These are phyloP conservation scores for Linnaemya vulpina DNA, from an alignment of 2,888 invertebrate species.

Conservation along the genomic window DNA sequence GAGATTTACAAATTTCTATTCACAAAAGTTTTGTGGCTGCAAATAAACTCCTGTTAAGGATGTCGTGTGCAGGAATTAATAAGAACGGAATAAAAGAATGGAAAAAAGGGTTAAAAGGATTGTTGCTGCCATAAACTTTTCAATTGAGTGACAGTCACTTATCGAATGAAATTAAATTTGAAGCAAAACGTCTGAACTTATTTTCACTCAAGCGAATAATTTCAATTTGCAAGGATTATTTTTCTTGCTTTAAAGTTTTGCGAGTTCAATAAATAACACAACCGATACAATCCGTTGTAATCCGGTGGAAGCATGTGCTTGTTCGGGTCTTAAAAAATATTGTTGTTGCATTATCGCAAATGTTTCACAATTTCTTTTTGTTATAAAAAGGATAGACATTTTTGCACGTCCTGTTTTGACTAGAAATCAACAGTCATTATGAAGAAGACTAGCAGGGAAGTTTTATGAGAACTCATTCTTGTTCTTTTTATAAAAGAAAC, in stretches of 20 bases:
- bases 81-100: neutral
- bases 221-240: slow-evolving; percentile 13
- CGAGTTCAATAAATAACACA: neutral
- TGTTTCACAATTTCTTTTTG: neutral
- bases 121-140: slow-evolving; percentile 49
- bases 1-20: slow-evolving; percentile 4
- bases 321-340: neutral
- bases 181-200: slow-evolving; percentile 24
- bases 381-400: neutral
- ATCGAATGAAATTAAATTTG: slow-evolving; percentile 56
- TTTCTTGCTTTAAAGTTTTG: neutral
- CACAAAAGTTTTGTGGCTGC: neutral
- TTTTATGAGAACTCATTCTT: neutral
- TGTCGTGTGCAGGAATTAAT: slow-evolving; percentile 41
- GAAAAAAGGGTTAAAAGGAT: slow-evolving; percentile 39
- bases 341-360: neutral
- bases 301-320: slow-evolving; percentile 4
- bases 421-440: neutral
- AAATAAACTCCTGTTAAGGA: slow-evolving; percentile 17
- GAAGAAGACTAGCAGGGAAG: neutral
- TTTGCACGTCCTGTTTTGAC: neutral
- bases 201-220: slow-evolving; percentile 30
- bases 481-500: neutral
- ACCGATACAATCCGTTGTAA: slow-evolving; percentile 5
- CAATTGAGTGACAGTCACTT: slow-evolving; percentile 63